Evolutionary conservation across 2,797 vertebrate species (phyloP), one percentile per base, ranked within the genome.

Genomic region (Danio choprae): DNA sequence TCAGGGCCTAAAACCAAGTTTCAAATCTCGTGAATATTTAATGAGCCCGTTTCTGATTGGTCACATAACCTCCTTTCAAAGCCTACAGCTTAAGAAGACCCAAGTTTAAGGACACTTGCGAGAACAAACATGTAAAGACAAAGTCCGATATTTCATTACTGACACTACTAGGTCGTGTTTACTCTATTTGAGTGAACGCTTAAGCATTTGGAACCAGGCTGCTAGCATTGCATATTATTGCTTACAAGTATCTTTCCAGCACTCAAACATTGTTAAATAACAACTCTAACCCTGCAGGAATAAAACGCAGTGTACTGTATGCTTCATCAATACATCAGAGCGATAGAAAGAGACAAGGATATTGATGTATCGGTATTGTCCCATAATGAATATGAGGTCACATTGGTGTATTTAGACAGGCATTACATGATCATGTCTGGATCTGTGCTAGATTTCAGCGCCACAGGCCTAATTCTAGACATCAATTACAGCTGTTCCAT

Each of bases 191-290:
- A 53, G 51, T 48, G 84, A 29, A 74, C 60, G 51, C 68, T 60
- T 6, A 76, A 13, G 22, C 11, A 68, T 51, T 82, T 60, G 4
- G 7, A 75, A 36, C 20, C 59, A 71, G 80, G 74, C 46, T 41
- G 2, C 53, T 80, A 87, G 78, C 80, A 81, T 74, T 8, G 5
- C 9, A 74, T 11, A 62, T 82, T 83, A 84, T 71, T 43, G 20
- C 75, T 76, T 43, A 43, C 76, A 72, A 88, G 82, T 51, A 81
- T 82, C 73, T 86, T 85, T 79, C 63, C 70, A 46, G 59, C 75
- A 85, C 63, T 55, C 6, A 46, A 60, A 82, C 87, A 83, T 43
- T 83, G 88, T 88, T 81, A 79, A 84, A 70, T 81, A 74, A 82
- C 84, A 71, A 1, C 43, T 64, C 22, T 13, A 11, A 22, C 67